Base-by-base conservation (phyloP, 1,140 invertebrate species). In the Homarus americanus region DNA sequence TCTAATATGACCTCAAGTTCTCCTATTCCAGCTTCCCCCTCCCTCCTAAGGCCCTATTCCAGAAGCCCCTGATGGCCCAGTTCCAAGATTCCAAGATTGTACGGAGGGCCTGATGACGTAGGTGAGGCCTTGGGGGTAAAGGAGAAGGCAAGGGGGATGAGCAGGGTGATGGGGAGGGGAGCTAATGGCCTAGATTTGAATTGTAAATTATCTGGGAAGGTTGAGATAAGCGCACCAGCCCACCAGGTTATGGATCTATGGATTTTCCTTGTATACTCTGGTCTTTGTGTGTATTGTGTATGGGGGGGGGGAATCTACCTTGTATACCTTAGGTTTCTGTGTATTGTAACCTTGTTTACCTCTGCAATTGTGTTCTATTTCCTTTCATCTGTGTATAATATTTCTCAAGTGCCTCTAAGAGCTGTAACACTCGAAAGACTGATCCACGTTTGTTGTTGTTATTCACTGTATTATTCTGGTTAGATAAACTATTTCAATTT, bases 181-280 rank as follows among this genome's bases (percentile, higher is more conserved):
- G 66, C 24, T 69, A 69, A 69, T 69, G 66, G 66, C 32, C 24
- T 69, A 24, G 66, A 69, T 69, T 69, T 69, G 66, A 69, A 69
- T 69, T 69, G 66, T 69, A 69, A 32, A 69, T 69, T 69, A 69
- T 24, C n/a, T n/a, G n/a, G 20, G 66, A 24, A 69, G 66, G 66
- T 24, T 69, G 32, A 69, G 66, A 69, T 69, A 69, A 69, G 66
- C 20, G 66, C 44, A 49, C 44, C 5, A 15, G 44, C 44, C n/a
- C n/a, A n/a, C n/a, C 24, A 32, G 66, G 66, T 69, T 69, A 32
- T 69, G 32, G 66, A 69, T 69, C 66, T 69, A 32, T 69, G 66
- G 24, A 32, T 69, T 24, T 69, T 69, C 24, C 32, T 24, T 69
- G 66, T 69, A 32, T 69, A 32, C 24, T 24, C 32, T 5, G 7